A percentile compares a stretch with the other conserved stretches of the same genome.
These are phyloP conservation scores for Acipenser ruthenus DNA, from an alignment of 2,797 vertebrate genomes.

Conservation along the genomic window DNA sequence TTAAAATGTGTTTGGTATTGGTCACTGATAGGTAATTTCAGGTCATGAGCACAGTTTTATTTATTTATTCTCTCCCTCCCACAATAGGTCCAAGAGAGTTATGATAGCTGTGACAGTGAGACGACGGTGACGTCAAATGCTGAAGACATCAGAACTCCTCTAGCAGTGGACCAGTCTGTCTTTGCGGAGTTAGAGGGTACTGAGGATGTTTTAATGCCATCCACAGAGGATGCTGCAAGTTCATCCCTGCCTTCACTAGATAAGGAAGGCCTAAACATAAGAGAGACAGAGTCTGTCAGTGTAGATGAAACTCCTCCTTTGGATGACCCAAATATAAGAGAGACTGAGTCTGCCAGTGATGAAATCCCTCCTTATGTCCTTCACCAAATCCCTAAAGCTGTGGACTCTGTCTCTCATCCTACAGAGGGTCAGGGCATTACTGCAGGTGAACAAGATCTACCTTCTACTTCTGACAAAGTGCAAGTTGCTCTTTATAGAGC, in stretches of 20 bases:
- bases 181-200: conserved; percentile 36
- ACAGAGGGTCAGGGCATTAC: too few relatives aligned
- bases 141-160: conserved; percentile 61
- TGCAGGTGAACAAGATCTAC: too few relatives aligned
- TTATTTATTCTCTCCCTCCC: background rate
- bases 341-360: conserved; percentile 31
- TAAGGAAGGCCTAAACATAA: conserved; percentile 16
- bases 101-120: conserved; percentile 95
- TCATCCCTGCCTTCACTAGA: background rate
- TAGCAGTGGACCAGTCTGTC: conserved; percentile 51
- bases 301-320: conserved; percentile 12
- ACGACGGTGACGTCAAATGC: conserved; percentile 80
- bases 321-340: conserved; percentile 34
- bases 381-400: conserved; percentile 60
- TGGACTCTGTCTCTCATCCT: conserved; percentile 18
- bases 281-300: conserved; percentile 25
- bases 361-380: conserved; percentile 58
- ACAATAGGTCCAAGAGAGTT: conserved; percentile 79
- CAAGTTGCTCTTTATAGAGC: conserved; percentile 49
- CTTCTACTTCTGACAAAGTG: conserved; percentile 41
- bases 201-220: conserved; percentile 14
- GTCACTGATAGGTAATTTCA: too few relatives aligned
- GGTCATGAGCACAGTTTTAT: background rate
- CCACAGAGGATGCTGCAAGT: background rate
- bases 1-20: too few relatives aligned